These are phyloP conservation scores for Gobio gobio DNA, from an alignment of 2,113 vertebrate genomes.

Conservation along the genomic window DNA sequence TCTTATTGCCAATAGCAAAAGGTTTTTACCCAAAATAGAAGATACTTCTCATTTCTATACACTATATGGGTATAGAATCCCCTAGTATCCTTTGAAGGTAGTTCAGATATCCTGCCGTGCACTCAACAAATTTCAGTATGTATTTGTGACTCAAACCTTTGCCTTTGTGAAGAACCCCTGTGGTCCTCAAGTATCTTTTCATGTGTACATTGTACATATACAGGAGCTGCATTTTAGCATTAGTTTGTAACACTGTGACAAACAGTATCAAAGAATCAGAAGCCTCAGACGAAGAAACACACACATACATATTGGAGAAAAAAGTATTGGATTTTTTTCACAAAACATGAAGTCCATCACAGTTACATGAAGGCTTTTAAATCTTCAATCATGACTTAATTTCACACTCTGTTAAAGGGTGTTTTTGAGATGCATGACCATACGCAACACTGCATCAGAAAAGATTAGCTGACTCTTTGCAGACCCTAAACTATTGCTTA, in stretches of 20 bases:
- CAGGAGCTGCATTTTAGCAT: not conserved
- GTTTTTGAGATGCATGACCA: not conserved
- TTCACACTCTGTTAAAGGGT: not conserved
- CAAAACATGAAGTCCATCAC: not conserved
- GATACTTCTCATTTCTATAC: not conserved
- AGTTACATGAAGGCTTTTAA: not conserved
- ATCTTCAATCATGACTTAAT: not conserved
- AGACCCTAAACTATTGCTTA: not conserved
- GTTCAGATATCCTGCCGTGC: not conserved
- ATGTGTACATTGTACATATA: not conserved
- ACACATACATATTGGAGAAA: not conserved
- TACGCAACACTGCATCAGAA: not conserved
- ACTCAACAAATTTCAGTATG: not conserved
- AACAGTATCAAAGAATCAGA: not conserved
- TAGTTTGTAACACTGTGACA: not conserved
- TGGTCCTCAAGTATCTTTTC: not conserved
- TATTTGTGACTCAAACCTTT: slow-evolving; percentile 4
- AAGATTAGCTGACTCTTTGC: not conserved
- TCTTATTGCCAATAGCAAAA: not conserved
- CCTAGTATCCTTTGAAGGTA: not conserved
- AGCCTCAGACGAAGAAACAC: not conserved
- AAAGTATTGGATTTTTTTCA: not conserved
- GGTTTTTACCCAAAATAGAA: not conserved
- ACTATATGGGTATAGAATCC: not conserved
- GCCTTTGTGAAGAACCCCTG: not conserved